Conservation (phyloP, 2,113 vertebrate species). For the Anhinga anhinga region DNA sequence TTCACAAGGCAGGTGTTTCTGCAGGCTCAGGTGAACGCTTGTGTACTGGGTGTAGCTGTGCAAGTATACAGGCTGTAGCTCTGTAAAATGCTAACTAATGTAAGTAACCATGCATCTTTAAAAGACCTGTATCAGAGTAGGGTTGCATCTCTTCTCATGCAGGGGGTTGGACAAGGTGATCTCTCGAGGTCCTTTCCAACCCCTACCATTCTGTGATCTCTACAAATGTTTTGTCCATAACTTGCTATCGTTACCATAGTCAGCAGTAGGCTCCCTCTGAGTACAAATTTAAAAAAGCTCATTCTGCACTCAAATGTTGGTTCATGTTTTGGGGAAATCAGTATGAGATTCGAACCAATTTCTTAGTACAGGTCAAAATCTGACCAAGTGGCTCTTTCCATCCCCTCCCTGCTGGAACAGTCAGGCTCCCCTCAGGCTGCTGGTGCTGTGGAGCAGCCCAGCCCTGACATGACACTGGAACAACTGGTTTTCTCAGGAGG, state of each 20-base stretch:
- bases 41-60: neutral
- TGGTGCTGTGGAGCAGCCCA: neutral
- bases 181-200: no score
- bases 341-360: neutral
- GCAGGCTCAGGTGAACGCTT: conserved; percentile 31
- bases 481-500: neutral
- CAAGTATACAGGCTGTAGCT: neutral
- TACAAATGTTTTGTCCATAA: neutral
- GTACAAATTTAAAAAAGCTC: neutral
- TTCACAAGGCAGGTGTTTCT: neutral
- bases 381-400: neutral
- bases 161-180: no score
- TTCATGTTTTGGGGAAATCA: neutral
- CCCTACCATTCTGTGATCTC: neutral
- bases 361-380: neutral
- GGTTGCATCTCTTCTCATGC: neutral
- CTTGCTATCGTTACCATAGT: neutral
- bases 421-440: neutral
- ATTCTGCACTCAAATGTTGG: no score
- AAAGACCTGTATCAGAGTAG: neutral
- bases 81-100: neutral
- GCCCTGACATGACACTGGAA: neutral
- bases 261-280: neutral
- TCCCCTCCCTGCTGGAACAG: neutral
- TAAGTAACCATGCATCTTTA: neutral